Percentiles rank a stretch among this genome's conserved stretches.
Conservation (phyloP, 2,113 vertebrate genomes). For the Pavo muticus region DNA sequence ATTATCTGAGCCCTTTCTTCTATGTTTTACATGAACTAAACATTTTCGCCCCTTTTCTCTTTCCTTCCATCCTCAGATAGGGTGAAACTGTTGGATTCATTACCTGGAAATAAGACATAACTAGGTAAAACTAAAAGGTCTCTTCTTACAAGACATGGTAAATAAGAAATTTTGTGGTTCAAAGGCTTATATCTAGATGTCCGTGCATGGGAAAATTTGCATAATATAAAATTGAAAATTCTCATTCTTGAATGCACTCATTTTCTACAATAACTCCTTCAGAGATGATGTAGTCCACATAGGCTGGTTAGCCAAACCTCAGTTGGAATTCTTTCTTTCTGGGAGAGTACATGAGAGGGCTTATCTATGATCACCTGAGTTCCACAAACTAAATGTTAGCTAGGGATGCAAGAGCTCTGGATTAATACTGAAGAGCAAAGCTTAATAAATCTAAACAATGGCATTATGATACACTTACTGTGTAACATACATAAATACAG, state of each 20-base stretch:
- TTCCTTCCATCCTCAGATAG: neutral
- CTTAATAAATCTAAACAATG: neutral
- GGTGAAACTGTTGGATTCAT: neutral
- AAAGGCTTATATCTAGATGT: slow-evolving; percentile 44
- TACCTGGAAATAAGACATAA: neutral
- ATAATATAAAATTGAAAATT: neutral
- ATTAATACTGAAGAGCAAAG: neutral
- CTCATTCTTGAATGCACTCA: neutral
- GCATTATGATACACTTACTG: neutral
- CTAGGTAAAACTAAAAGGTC: neutral
- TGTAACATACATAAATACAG: neutral
- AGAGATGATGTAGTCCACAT: neutral
- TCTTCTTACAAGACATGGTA: slow-evolving; percentile 57
- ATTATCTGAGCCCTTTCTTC: neutral
- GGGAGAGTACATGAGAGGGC: neutral
- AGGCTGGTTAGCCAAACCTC: neutral
- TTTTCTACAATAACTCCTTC: neutral
- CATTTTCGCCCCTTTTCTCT: neutral
- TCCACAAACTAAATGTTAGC: neutral
- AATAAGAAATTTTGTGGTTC: slow-evolving; percentile 58
- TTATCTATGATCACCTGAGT: neutral
- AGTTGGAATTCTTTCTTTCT: neutral
- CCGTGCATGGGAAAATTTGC: neutral
- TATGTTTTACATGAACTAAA: neutral
- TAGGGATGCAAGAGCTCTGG: neutral